A percentile compares a stretch with the other conserved stretches of the same genome.
phyloP scores from a whole-genome alignment of 2,888 invertebrate species.

The Himalopsyche japonica region DNA sequence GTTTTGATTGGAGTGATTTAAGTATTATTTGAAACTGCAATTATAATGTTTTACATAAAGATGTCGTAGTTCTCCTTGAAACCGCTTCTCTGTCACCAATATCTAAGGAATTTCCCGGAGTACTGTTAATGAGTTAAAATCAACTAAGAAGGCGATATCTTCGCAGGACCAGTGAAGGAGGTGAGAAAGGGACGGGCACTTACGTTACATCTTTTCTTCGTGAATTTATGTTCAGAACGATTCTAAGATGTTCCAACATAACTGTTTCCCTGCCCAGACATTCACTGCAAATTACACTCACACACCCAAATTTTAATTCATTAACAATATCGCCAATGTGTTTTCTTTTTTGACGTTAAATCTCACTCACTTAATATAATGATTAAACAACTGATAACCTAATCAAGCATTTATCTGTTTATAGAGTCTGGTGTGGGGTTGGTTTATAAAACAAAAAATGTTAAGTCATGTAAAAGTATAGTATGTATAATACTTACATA shows the following conservation, averaged over 20 bases:
- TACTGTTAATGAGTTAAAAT: neutral
- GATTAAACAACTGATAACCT: no score
- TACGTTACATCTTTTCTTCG: neutral
- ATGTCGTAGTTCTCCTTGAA: neutral
- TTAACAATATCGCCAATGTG: no score
- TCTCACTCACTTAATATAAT: no score
- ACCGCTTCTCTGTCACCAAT: neutral
- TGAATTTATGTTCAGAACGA: neutral
- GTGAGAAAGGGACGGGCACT: neutral
- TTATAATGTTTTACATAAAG: neutral
- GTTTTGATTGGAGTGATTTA: no score
- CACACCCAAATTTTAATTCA: no score
- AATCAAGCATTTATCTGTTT: no score
- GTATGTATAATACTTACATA: no score
- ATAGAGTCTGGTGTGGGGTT: no score
- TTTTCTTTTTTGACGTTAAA: no score
- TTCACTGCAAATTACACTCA: no score
- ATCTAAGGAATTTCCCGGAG: neutral
- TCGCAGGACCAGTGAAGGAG: neutral
- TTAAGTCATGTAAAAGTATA: no score
- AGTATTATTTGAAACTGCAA: neutral
- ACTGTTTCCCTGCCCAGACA: neutral
- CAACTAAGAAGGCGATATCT: neutral
- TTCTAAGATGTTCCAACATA: neutral
- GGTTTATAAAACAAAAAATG: no score